Percentiles rank a stretch among this genome's conserved stretches.
Conservation (phyloP, 2,888 invertebrate genomes). For the Bibio marci region DNA sequence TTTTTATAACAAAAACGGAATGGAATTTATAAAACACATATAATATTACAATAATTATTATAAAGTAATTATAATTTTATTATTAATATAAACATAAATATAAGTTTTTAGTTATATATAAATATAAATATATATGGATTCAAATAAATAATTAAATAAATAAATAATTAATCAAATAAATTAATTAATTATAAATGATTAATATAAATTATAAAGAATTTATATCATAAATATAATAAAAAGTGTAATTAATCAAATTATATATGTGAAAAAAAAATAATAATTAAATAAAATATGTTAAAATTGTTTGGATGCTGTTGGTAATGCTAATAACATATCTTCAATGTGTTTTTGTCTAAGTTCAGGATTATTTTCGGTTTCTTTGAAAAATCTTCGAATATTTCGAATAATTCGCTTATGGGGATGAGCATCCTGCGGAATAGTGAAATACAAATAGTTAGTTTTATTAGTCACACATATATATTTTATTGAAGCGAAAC, state of each 20-base stretch:
- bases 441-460: slow-evolving; percentile 8
- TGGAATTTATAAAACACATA: no score
- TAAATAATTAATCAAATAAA: no score
- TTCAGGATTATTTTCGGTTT: slow-evolving; percentile 26
- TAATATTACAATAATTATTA: no score
- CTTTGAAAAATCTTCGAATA: slow-evolving; percentile 31
- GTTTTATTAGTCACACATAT: background rate
- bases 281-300: background rate
- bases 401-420: slow-evolving; percentile 44
- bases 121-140: no score
- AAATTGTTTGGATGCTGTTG: slow-evolving; percentile 12
- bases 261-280: background rate
- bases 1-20: no score
- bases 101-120: no score
- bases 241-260: background rate
- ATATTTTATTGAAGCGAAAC: no score
- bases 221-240: no score
- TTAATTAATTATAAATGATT: background rate
- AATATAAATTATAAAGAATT: no score
- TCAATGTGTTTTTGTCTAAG: slow-evolving; percentile 24
- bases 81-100: no score
- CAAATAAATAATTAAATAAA: no score
- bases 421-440: slow-evolving; percentile 39
- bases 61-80: no score
- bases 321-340: slow-evolving; percentile 27